phyloP scores from a whole-genome alignment of 2,113 vertebrate genomes.

The Xenopus borealis region DNA sequence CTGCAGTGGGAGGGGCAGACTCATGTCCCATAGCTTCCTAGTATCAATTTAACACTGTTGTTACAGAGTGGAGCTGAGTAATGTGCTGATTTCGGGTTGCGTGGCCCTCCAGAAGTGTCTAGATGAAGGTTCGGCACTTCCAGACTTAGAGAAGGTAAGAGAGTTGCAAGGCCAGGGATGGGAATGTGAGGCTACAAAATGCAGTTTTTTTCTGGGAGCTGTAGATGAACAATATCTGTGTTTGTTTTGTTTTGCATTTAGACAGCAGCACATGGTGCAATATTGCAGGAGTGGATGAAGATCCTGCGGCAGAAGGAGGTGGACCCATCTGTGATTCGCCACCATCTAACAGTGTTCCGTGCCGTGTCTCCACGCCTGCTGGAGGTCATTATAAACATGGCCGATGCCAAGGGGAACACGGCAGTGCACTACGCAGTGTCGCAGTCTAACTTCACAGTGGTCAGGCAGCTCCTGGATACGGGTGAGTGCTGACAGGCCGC shows the following conservation, averaged over 20 bases:
- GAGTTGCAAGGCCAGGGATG: not conserved
- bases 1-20: not conserved
- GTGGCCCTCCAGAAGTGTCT: slow-evolving; percentile 75
- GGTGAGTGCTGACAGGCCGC: slow-evolving; percentile 58
- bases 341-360: slow-evolving; percentile 74
- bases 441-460: slow-evolving; percentile 87
- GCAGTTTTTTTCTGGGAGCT: no score
- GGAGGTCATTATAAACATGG: slow-evolving; percentile 86
- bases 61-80: slow-evolving; percentile 65
- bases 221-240: not conserved
- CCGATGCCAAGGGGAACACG: slow-evolving; percentile 84
- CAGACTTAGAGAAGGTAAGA: slow-evolving; percentile 75
- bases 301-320: slow-evolving; percentile 83
- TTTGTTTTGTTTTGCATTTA: slow-evolving; percentile 44
- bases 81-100: slow-evolving; percentile 73
- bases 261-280: slow-evolving; percentile 75
- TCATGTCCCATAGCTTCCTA: not conserved
- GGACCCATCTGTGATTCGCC: slow-evolving; percentile 68
- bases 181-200: no score
- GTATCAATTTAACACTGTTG: not conserved
- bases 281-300: slow-evolving; percentile 85
- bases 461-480: slow-evolving; percentile 80
- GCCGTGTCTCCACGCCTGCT: slow-evolving; percentile 77
- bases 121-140: slow-evolving; percentile 73
- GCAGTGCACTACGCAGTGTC: slow-evolving; percentile 90